A percentile compares a stretch with the other conserved stretches of the same genome.
Evolutionary conservation across 2,888 invertebrate species (phyloP).

Genomic region (Macroteleia sp.): DNA sequence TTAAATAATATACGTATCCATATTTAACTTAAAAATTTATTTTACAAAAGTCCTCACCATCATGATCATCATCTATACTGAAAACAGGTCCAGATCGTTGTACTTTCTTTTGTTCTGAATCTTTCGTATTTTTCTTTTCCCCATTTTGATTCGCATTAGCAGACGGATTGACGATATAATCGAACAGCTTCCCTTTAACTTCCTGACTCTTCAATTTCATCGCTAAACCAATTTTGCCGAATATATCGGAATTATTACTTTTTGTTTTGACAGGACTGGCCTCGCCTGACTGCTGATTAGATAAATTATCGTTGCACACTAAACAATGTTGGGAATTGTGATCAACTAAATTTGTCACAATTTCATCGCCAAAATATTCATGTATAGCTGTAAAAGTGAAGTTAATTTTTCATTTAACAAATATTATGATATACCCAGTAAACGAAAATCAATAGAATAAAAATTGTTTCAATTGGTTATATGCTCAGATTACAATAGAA

Average conservation of each 20-base stretch:
- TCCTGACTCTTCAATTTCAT: constrained; percentile 96
- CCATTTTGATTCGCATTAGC: constrained; percentile 86
- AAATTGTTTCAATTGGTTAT: no score
- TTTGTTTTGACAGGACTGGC: constrained; percentile 77
- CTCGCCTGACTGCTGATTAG: constrained; percentile 81
- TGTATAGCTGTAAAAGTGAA: constrained; percentile 88
- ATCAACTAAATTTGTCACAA: constrained; percentile 92
- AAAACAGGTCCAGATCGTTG: constrained; percentile 96
- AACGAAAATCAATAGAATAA: no score
- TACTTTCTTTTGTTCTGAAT: constrained; percentile 88
- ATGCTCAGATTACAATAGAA: no score
- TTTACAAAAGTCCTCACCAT: constrained; percentile 72
- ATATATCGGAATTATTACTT: constrained; percentile 86
- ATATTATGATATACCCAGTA: no score
- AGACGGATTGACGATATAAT: constrained; percentile 96
- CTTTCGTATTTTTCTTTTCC: constrained; percentile 92
- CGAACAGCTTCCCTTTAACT: constrained; percentile 95
- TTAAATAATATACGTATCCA: no score
- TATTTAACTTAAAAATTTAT: no score
- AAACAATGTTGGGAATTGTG: constrained; percentile 92
- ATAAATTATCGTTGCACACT: constrained; percentile 88
- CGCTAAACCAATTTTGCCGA: constrained; percentile 93
- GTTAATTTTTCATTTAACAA: no score
- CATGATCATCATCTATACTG: constrained; percentile 95
- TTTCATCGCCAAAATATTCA: constrained; percentile 92